A percentile compares a stretch with the other conserved stretches of the same genome.
Conservation (phyloP, 2,888 invertebrate species). For the Homarus gammarus region DNA sequence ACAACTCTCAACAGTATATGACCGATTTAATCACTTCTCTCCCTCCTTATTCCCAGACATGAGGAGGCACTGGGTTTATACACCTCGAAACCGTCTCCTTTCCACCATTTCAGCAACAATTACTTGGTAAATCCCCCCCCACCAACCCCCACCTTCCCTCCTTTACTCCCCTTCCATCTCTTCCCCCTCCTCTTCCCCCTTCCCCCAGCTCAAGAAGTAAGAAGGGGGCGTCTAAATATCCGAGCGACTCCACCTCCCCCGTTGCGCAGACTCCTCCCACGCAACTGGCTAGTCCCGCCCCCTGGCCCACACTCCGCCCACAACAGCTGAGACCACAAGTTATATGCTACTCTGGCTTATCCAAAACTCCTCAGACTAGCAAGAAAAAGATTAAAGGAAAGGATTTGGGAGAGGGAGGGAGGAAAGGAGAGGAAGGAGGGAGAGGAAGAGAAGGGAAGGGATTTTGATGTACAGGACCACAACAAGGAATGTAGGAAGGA, state of each 20-base stretch:
- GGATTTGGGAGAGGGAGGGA: slow-evolving; percentile 15
- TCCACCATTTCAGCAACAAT: slow-evolving; percentile 55
- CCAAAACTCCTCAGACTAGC: slow-evolving; percentile 61
- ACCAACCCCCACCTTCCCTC: too few species aligned
- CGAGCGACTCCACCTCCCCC: slow-evolving; percentile 25
- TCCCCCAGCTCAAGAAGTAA: slow-evolving; percentile 7
- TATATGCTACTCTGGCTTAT: slow-evolving; percentile 62
- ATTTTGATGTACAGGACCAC: too few species aligned
- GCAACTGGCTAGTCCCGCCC: slow-evolving; percentile 51
- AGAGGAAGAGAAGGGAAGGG: too few species aligned
- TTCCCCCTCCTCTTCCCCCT: too few species aligned
- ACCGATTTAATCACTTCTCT: slow-evolving; percentile 14
- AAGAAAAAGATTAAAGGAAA: slow-evolving; percentile 58
- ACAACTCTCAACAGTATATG: neutral
- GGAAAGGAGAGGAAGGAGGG: neutral
- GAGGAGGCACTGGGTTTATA: slow-evolving; percentile 27
- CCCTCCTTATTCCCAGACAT: slow-evolving; percentile 39
- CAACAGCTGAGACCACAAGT: slow-evolving; percentile 64
- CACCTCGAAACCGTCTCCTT: slow-evolving; percentile 40
- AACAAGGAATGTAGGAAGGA: too few species aligned
- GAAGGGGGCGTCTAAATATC: slow-evolving; percentile 12
- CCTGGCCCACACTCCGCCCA: slow-evolving; percentile 36
- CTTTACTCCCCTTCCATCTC: too few species aligned
- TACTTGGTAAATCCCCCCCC: slow-evolving; percentile 40
- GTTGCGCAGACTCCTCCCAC: slow-evolving; percentile 58